Conservation (phyloP, 2,888 invertebrate species). For the Drosophila paranaensis region DNA sequence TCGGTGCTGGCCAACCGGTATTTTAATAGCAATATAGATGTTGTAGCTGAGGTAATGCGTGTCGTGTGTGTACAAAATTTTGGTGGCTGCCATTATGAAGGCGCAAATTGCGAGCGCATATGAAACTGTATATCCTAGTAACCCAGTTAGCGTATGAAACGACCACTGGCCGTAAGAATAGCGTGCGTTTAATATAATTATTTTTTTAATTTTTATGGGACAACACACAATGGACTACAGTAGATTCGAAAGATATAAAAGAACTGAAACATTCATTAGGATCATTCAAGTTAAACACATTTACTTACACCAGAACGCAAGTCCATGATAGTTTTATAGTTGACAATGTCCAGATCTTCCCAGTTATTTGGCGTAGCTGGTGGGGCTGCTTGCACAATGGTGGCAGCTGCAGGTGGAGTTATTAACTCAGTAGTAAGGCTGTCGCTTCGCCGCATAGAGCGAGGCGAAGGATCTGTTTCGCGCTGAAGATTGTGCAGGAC, state of each 20-base stretch:
- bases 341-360: conserved; percentile 88
- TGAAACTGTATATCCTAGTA: conserved; percentile 73
- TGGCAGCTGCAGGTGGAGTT: conserved; percentile 16
- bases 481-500: conserved; percentile 89
- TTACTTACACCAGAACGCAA: conserved; percentile 89
- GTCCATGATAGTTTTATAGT: conserved; percentile 87
- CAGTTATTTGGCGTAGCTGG: conserved; percentile 84
- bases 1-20: conserved; percentile 45
- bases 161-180: conserved; percentile 27
- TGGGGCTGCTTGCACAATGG: conserved; percentile 66
- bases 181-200: conserved; percentile 54
- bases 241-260: conserved; percentile 3
- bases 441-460: conserved; percentile 79
- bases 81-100: conserved; percentile 64
- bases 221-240: not conserved
- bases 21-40: conserved; percentile 32
- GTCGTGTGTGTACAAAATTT: conserved; percentile 62
- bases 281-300: not conserved
- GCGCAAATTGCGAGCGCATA: conserved; percentile 66
- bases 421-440: conserved; percentile 48
- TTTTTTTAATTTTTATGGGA: conserved; percentile 27
- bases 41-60: conserved; percentile 63
- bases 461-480: conserved; percentile 89
- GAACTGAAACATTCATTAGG: not conserved
- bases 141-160: conserved; percentile 62